These are phyloP conservation scores for Drosophila seguyi DNA, from an alignment of 1,140 invertebrate genomes.

Conservation along the genomic window DNA sequence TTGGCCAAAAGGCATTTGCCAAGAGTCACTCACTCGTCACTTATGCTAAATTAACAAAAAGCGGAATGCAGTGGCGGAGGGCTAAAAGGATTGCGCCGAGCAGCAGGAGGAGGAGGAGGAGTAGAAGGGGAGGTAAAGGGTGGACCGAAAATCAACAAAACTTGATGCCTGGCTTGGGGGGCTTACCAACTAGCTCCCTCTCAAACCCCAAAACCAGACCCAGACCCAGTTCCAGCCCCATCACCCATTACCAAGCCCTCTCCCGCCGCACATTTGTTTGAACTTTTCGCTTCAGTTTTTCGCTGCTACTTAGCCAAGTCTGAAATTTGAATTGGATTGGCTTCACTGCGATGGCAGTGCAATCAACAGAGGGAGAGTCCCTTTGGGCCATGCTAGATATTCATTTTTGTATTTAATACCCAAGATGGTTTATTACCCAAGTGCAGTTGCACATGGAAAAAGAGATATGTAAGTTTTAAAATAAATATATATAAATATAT, in stretches of 20 bases:
- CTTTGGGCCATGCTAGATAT: conserved; percentile 61
- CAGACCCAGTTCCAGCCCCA: neutral
- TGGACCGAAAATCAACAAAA: conserved; percentile 72
- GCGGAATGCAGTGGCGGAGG: conserved; percentile 15
- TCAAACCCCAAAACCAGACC: neutral
- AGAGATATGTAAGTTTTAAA: neutral
- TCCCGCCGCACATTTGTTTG: conserved; percentile 65
- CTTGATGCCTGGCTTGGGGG: conserved; percentile 42
- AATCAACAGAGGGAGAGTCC: conserved; percentile 35
- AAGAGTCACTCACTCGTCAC: conserved; percentile 83
- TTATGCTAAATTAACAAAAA: conserved; percentile 83
- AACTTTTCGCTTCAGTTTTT: conserved; percentile 59
- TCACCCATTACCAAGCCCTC: neutral
- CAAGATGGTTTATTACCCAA: conserved; percentile 34
- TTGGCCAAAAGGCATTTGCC: conserved; percentile 67
- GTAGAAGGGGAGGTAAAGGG: neutral
- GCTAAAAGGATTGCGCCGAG: conserved; percentile 26
- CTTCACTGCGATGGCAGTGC: conserved; percentile 27
- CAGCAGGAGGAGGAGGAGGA: neutral
- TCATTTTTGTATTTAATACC: conserved; percentile 62
- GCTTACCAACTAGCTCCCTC: conserved; percentile 4
- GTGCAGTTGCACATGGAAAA: conserved; percentile 10
- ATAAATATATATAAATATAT: neutral
- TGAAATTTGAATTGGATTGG: conserved; percentile 72
- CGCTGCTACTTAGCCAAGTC: conserved; percentile 59